Base-by-base conservation (phyloP, 2,797 vertebrate genomes). In the Orientallactaga sibirica region DNA sequence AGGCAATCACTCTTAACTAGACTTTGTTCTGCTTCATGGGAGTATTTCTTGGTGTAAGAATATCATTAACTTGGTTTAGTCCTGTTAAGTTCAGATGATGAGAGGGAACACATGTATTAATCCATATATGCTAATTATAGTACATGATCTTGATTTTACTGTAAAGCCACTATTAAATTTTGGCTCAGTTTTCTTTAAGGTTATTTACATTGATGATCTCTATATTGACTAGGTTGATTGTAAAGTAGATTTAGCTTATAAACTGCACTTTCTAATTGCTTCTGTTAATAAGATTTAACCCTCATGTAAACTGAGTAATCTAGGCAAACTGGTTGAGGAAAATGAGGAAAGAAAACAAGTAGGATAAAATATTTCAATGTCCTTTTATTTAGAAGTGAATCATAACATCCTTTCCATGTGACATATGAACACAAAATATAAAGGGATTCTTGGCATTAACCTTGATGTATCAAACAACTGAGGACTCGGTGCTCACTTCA, bases 181-280 rank as follows among this genome's bases (percentile, higher is more conserved):
- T 11, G 64, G n/a, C 66, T 88, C 79, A 83, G 95, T 71, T 95
- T 88, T 74, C 67, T 96, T 90, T 64, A 95, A 96, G 77, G 70
- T 75, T 81, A 88, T 67, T 90, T 94, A 82, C 41, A 84, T 41
- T 94, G 93, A 95, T 93, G 91, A 80, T 68, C 62, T 94, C 15
- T 1, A 2, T 18, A 79, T 73, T 55, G 76, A 96, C 96, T 92
- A 76, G 92, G 62, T 95, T 94, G 48, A 25, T 14, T 77, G 67
- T 80, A 92, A 96, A 97, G 94, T 55, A 95, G n/a, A 67, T 91
- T 94, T 86, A 88, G 77, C 86, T 79, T 24, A 88, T 80, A 76
- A 89, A 94, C 79, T 80, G 18, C 0, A 10, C 52, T 84, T 76
- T 82, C 85, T 92, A 88, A 96, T 83, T 96, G 92, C 84, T 58